Evolutionary conservation across 1,140 invertebrate species (phyloP).

Genomic region (Formica selysi): DNA sequence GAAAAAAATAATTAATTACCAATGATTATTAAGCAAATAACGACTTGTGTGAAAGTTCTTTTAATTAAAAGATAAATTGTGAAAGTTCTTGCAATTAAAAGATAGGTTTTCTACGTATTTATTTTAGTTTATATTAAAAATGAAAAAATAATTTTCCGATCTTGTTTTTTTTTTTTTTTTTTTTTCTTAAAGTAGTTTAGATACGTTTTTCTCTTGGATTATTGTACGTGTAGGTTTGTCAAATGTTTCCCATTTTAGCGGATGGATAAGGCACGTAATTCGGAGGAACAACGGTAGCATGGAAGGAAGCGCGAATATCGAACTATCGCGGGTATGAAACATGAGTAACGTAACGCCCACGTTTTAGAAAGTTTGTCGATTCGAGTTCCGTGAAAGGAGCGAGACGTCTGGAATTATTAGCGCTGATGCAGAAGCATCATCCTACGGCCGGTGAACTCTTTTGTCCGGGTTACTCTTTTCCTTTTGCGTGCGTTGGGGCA

Average conservation of each 20-base stretch:
- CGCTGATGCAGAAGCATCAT: slow-evolving; percentile 44
- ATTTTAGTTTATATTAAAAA: background rate
- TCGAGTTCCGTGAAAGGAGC: slow-evolving; percentile 68
- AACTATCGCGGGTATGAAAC: slow-evolving; percentile 41
- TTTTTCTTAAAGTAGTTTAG: background rate
- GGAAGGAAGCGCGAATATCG: slow-evolving; percentile 66
- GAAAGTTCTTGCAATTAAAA: slow-evolving; percentile 24
- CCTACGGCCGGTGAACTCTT: slow-evolving; percentile 63
- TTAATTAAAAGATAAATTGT: slow-evolving; percentile 1
- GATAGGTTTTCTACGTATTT: background rate
- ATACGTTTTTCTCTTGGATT: background rate
- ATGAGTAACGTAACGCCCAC: slow-evolving; percentile 67
- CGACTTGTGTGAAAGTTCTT: slow-evolving; percentile 19
- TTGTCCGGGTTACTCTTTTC: slow-evolving; percentile 35
- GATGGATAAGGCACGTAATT: slow-evolving; percentile 26
- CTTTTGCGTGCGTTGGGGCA: slow-evolving; percentile 8
- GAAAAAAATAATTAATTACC: slow-evolving; percentile 1
- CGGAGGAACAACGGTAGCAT: slow-evolving; percentile 48
- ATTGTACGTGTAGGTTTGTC: background rate
- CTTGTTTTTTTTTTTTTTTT: background rate
- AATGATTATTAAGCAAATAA: slow-evolving; percentile 4
- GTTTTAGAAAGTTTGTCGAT: slow-evolving; percentile 71
- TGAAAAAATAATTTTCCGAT: background rate
- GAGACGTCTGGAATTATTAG: slow-evolving; percentile 61
- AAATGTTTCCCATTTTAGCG: slow-evolving; percentile 2